Base-by-base conservation (phyloP, 2,797 vertebrate genomes). In the Mormyrops boulengeri region DNA sequence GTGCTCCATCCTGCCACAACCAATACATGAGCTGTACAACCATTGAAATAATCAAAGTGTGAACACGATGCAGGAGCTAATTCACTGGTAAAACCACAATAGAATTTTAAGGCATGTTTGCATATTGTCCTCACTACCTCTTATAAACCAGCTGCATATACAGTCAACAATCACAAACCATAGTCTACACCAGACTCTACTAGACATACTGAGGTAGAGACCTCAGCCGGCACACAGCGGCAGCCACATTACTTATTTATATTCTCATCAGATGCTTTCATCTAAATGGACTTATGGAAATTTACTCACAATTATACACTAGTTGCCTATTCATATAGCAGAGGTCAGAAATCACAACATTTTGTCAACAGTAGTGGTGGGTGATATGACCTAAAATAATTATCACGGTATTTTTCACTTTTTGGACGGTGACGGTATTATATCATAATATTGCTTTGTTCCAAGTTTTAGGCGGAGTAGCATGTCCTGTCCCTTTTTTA, bases 251-350 rank as follows among this genome's bases (percentile, higher is more conserved):
- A 50, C 82, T 85, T 85, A 85, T 85, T 85, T 50, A 85, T 85
- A 49, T 85, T 85, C 47, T 11, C n/a, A 85, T 85, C 44, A 85
- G 82, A 85, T n/a, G 82, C 49, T 49, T 85, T 85, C 82, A 49
- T 26, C 82, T 80, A 85, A 85, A 52, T 12, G n/a, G 82, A 85
- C 44, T 85, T 12, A 30, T 3, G 44, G n/a, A 12, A 49, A 85
- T 85, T 52, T 85, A 47, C 44, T 52, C 49, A 85, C 22, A 49
- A 85, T 50, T 49, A 85, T 85, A 50, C 17, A 80, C 17, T 50
- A 85, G 17, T 26, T 85, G 22, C 47, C 47, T n/a, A 85, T 44
- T 80, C 19, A 50, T 22, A 50, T 30, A 85, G 22, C 7, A 60
- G 55, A 60, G 55, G 6, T n/a, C 30, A 5, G 14, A 85, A 30